Evolutionary conservation across 2,797 vertebrate species (phyloP).

Genomic region (Onychomys torridus): DNA sequence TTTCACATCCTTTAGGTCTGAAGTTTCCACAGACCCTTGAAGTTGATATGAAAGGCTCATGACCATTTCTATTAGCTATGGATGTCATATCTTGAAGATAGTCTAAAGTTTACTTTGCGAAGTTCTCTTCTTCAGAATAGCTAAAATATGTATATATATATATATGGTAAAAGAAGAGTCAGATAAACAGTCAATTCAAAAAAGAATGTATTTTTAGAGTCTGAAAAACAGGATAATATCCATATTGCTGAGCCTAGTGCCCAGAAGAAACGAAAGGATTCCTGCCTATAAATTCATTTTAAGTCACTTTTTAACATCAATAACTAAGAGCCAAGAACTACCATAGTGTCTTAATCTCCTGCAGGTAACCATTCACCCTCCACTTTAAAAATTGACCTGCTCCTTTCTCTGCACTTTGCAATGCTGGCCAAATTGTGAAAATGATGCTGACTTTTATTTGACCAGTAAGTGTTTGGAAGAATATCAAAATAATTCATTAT

Average conservation of each 20-base stretch:
- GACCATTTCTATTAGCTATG: constrained; percentile 35
- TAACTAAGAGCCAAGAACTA: constrained; percentile 23
- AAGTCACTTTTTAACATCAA: not conserved
- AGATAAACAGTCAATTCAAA: not conserved
- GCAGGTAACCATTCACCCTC: not conserved
- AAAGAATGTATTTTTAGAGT: not conserved
- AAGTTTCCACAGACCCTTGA: not conserved
- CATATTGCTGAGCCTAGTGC: not conserved
- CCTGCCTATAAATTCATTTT: not conserved
- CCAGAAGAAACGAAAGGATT: not conserved
- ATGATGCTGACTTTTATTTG: constrained; percentile 63
- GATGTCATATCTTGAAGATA: constrained; percentile 19
- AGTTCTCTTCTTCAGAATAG: not conserved
- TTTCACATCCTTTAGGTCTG: not conserved
- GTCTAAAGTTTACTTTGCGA: not conserved
- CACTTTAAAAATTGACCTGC: constrained; percentile 34
- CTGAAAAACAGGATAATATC: not conserved
- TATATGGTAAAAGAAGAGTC: not conserved
- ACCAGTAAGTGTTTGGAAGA: constrained; percentile 55
- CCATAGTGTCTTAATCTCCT: not conserved
- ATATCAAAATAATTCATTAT: constrained; percentile 61
- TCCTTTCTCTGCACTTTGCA: constrained; percentile 7
- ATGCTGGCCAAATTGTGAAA: constrained; percentile 45
- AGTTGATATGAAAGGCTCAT: not conserved
- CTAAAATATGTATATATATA: not conserved